Conservation (phyloP, 2,888 invertebrate genomes). For the Apeira syringaria region DNA sequence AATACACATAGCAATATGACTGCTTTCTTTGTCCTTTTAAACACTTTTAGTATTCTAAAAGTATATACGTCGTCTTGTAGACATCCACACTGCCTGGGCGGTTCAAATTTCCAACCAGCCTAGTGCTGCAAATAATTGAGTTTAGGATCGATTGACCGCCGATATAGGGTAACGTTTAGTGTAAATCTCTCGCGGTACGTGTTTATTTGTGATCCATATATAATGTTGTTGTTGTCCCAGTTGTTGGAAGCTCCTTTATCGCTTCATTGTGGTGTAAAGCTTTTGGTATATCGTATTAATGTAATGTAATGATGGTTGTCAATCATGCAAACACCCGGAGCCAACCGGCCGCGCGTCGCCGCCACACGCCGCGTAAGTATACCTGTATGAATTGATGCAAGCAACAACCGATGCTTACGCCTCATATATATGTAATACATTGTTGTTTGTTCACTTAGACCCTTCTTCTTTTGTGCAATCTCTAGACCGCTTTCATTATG, state of each 20-base stretch:
- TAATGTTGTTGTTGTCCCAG: no score
- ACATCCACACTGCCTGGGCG: no score
- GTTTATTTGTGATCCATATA: no score
- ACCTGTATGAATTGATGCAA: slow-evolving; percentile 70
- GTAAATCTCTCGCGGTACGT: no score
- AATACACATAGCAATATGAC: no score
- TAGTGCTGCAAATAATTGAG: no score
- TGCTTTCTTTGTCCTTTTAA: no score
- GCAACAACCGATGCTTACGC: slow-evolving; percentile 66
- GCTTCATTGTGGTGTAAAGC: slow-evolving; percentile 61
- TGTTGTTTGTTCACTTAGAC: slow-evolving; percentile 68
- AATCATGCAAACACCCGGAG: slow-evolving; percentile 80
- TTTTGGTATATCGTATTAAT: slow-evolving; percentile 78
- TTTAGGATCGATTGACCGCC: no score
- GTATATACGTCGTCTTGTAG: no score
- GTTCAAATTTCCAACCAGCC: no score
- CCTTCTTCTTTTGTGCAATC: slow-evolving; percentile 72
- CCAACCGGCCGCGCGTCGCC: slow-evolving; percentile 69
- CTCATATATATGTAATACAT: slow-evolving; percentile 51
- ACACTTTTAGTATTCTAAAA: no score
- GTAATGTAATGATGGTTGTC: slow-evolving; percentile 80
- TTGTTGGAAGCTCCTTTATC: slow-evolving; percentile 55
- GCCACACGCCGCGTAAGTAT: slow-evolving; percentile 72
- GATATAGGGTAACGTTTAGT: no score
- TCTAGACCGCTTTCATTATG: slow-evolving; percentile 70